These are phyloP conservation scores for Diloba caeruleocephala DNA, from an alignment of 2,888 invertebrate species.

Conservation along the genomic window DNA sequence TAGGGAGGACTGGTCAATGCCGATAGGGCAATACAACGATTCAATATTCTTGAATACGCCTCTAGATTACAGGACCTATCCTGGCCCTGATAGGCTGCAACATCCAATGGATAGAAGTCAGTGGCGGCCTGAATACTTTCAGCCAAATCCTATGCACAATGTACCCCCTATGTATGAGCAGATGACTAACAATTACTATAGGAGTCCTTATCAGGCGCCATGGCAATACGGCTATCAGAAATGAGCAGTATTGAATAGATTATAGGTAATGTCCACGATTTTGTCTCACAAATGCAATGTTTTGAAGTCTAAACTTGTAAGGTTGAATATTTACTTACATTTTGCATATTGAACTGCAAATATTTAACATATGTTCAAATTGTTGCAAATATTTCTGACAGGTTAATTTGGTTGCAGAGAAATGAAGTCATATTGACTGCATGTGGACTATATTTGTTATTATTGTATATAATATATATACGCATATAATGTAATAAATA, in stretches of 20 bases:
- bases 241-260: conserved; percentile 62
- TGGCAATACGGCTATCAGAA: conserved; percentile 76
- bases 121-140: conserved; percentile 69
- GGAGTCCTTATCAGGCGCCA: conserved; percentile 78
- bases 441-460: not conserved
- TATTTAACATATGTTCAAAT: too few species aligned
- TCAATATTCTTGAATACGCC: conserved; percentile 76
- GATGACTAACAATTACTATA: conserved; percentile 69
- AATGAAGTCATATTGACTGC: not conserved
- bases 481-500: too few species aligned
- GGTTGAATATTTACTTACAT: not conserved
- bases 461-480: too few species aligned
- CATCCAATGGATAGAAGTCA: conserved; percentile 51
- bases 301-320: conserved; percentile 28
- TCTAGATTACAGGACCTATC: conserved; percentile 70
- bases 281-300: conserved; percentile 31
- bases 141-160: conserved; percentile 55
- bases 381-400: not conserved
- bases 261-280: conserved; percentile 34
- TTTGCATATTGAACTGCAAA: too few species aligned
- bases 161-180: conserved; percentile 62
- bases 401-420: not conserved
- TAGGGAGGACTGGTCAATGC: conserved; percentile 63
- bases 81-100: conserved; percentile 37
- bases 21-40: conserved; percentile 82